Evolutionary conservation across 2,113 vertebrate species (phyloP).

Genomic region (Eulemur macaco): DNA sequence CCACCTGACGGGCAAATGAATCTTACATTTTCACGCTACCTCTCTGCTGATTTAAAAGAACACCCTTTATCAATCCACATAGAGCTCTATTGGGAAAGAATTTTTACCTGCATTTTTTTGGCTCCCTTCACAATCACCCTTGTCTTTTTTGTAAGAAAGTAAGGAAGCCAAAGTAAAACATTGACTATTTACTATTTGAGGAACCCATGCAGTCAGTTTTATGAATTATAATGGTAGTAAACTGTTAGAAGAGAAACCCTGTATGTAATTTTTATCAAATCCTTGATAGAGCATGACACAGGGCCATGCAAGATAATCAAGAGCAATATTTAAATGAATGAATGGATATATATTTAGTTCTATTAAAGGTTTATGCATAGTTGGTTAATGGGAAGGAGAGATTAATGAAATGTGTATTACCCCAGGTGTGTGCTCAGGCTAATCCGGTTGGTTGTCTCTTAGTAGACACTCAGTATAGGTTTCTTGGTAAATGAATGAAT

Average conservation of each 20-base stretch:
- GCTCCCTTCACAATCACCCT: neutral
- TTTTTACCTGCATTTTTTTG: neutral
- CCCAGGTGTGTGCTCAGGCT: neutral
- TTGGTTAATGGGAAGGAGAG: neutral
- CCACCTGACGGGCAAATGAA: neutral
- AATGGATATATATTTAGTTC: neutral
- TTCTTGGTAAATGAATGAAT: conserved; percentile 6
- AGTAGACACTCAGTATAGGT: neutral
- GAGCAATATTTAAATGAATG: neutral
- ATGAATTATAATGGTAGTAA: neutral
- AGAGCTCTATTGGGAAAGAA: neutral
- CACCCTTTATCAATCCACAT: neutral
- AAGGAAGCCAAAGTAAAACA: neutral
- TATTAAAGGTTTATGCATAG: neutral
- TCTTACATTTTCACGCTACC: neutral
- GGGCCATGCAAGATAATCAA: neutral
- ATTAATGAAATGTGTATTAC: neutral
- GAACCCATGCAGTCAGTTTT: neutral
- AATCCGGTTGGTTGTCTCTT: neutral
- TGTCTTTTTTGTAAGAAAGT: neutral
- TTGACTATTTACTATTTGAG: neutral
- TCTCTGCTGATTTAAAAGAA: neutral
- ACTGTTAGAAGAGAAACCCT: neutral
- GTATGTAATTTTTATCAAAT: neutral
- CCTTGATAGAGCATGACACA: neutral